Base-by-base conservation (phyloP, 2,113 vertebrate species). In the Notothenia coriiceps region DNA sequence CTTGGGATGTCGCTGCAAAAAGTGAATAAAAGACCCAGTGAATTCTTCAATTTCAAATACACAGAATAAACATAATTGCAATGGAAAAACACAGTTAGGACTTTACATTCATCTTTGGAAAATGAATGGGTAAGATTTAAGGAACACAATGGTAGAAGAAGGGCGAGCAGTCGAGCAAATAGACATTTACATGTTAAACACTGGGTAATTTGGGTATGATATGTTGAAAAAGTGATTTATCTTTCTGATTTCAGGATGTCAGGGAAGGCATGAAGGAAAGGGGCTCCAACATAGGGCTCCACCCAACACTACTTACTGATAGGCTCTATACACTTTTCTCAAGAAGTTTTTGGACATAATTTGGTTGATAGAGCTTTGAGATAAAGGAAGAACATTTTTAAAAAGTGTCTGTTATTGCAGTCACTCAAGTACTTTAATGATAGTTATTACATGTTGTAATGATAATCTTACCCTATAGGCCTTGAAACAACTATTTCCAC, bases 401-500 rank as follows among this genome's bases (percentile, higher is more conserved):
- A 89, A 65, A 89, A 57, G 51, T 20, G 68, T 73, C 75, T n/a
- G 83, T 92, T 54, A 92, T 50, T 59, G 47, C 15, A 59, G 51
- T 44, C 40, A 22, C 11, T 0, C 2, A 43, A 50, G 12, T 49
- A 63, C 33, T 77, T 61, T 33, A 3, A 77, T 77, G 0, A 72
- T 14, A 12, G 20, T 40, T 8, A 5, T 44, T 10, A 46, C 10
- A 29, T 3, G 20, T 6, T 18, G 18, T 11, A 5, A 10, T 6
- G 29, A 20, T 0, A 12, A 60, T 75, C 96, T 97, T 96, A 99
- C 98, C 98, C 97, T 91, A 99, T 99, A 89, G 98, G 98, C 91
- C 98, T 96, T 82, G 98, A 99, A 94, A 99, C 98, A 91, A 99
- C 97, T 91, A 99, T 97, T 96, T 99, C 98, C 91, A 99, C 98